A percentile compares a stretch with the other conserved stretches of the same genome.
Evolutionary conservation across 2,888 invertebrate species (phyloP).

Genomic region (Phengaris arion): DNA sequence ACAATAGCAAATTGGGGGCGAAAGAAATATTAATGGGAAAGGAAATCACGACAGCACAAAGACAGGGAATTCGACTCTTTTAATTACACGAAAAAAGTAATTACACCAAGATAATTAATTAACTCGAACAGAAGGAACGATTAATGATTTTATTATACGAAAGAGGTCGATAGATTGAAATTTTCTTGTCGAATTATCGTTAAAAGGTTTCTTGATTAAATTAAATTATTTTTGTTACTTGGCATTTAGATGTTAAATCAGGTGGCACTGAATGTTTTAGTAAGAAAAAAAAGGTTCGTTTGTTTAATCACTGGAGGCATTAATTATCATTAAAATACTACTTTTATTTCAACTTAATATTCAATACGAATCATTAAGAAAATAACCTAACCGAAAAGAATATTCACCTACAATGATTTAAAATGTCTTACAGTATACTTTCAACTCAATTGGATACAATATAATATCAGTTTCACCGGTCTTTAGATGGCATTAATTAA

Average conservation of each 20-base stretch:
- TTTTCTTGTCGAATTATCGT: slow-evolving; percentile 54
- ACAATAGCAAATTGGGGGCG: slow-evolving; percentile 81
- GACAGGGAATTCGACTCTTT: slow-evolving; percentile 79
- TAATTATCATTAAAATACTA: background rate
- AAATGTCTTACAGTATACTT: no score
- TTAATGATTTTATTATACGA: slow-evolving; percentile 80
- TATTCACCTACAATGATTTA: no score
- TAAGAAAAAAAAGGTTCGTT: background rate
- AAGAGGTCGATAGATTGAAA: slow-evolving; percentile 74
- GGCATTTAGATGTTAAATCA: background rate
- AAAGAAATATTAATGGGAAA: slow-evolving; percentile 80
- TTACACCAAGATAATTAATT: slow-evolving; percentile 80
- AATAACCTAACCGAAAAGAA: no score
- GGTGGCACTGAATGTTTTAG: no score
- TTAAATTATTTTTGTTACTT: slow-evolving; percentile 14
- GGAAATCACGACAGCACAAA: slow-evolving; percentile 78
- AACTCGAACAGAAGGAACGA: slow-evolving; percentile 80
- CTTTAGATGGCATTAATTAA: background rate
- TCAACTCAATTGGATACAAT: background rate
- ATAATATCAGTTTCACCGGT: background rate
- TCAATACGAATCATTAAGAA: no score
- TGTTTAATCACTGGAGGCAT: background rate
- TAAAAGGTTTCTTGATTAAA: slow-evolving; percentile 28
- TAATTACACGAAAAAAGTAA: slow-evolving; percentile 81
- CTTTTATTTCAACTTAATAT: no score